Base-by-base conservation (phyloP, 2,888 invertebrate species). In the Temnothorax rugatulus region DNA sequence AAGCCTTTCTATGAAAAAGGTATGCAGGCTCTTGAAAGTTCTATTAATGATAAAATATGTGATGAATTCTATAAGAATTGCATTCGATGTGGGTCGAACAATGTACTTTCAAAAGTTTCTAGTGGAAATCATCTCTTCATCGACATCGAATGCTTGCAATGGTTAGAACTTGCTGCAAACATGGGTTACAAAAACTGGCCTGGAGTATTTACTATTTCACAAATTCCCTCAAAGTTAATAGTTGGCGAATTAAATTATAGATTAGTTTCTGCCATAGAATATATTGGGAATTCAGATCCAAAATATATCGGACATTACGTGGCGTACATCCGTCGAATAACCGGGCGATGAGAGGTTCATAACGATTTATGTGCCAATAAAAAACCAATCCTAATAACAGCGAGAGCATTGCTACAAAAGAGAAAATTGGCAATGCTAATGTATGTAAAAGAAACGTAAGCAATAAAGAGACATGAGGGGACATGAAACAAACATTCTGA, bases 61-160 rank as follows among this genome's bases (percentile, higher is more conserved):
- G 47, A 50, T 50, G 47, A 2, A 4, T 15, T 50, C 18, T 50
- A 38, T 38, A 38, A 38, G 44, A 44, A 44, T 41, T 64, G 38
- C 2, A 66, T 44, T 44, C 47, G 8, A 66, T 47, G 66, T 47
- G 8, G 8, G 47, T 25, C 15, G 8, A 47, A 66, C 34, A 25
- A 21, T 25, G 18, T 47, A 64, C 7, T 64, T 63, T 38, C 8
- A 18, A 38, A 18, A 63, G 8, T 63, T 18, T 34, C 38, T 8
- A n/a, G 18, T 13, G 61, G 61, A 34, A 38, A 38, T 66, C 66
- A 50, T 50, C 50, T 66, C 1, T 44, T 66, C 25, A 66, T 66
- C 13, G 44, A 66, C 34, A 47, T 47, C 25, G 66, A 66, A 66
- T 66, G 66, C 15, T 25, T 66, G 21, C 66, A 47, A 47, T 66